Evolutionary conservation across 2,888 invertebrate genomes (phyloP).

Genomic region (Athalia rosae): DNA sequence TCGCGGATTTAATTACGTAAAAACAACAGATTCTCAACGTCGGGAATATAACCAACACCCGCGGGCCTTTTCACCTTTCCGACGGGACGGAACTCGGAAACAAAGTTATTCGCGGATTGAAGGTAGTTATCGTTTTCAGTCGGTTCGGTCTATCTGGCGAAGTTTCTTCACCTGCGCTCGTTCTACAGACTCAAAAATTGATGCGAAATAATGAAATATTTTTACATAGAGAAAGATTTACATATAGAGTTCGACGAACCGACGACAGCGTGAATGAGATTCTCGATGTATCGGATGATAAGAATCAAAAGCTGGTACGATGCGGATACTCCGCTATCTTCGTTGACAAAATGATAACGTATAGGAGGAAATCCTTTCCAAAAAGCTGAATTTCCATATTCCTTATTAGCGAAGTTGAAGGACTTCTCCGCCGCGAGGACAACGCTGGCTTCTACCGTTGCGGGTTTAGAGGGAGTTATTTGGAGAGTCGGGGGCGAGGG

Average conservation of each 20-base stretch:
- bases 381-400: conserved; percentile 42
- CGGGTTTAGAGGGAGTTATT: not conserved
- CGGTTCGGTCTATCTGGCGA: not conserved
- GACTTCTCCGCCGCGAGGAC: conserved; percentile 32
- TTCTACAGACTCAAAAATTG: not conserved
- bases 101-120: conserved; percentile 10
- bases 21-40: conserved; percentile 34
- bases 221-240: no score
- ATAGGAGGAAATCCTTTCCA: conserved; percentile 36
- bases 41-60: conserved; percentile 19
- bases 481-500: not conserved
- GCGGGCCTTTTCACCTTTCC: conserved; percentile 31
- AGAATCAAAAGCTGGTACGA: not conserved
- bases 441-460: conserved; percentile 27
- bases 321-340: conserved; percentile 18
- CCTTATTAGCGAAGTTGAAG: conserved; percentile 40
- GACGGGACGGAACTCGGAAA: not conserved
- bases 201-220: not conserved
- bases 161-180: not conserved
- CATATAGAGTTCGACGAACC: not conserved
- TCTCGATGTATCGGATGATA: not conserved
- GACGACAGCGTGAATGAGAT: not conserved
- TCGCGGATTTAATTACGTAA: conserved; percentile 62
- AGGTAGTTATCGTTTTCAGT: not conserved
- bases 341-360: conserved; percentile 44